Base-by-base conservation (phyloP, 2,797 vertebrate species). In the Gymnoscopelus microlampas region DNA sequence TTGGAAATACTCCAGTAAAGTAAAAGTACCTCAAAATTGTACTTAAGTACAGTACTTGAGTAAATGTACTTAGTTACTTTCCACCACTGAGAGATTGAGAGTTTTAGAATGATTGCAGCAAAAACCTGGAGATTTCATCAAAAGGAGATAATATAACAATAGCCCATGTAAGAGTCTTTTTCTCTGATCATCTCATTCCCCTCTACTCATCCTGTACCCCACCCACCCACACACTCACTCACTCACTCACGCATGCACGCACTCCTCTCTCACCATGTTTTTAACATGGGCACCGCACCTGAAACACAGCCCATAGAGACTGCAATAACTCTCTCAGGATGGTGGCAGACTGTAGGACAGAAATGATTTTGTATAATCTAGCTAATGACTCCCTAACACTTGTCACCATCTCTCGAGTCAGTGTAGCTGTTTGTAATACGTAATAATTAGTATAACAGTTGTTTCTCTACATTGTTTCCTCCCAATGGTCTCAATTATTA, bases 281-380 rank as follows among this genome's bases (percentile, higher is more conserved):
- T 2, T 73, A 13, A 66, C 48, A 63, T 69, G 29, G 35, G 15
- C 13, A n/a, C 32, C 32, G 6, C 24, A 15, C 50, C 51, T 32
- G 53, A 23, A 29, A 53, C 10, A 24, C 59, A 49, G 56, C 23
- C 63, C 55, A 15, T 4, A 14, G 49, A 73, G 63, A 48, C 26
- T 66, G 35, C 3, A 44, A 44, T 47, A 47, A 55, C 55, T 51
- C 23, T 82, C 58, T 54, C 63, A 63, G 32, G 49, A 23, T 51
- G 35, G 24, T 67, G 49, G 60, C 23, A 35, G 32, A 55, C 59
- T 55, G 55, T 13, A 44, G 39, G 35, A 3, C 55, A 67, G 35
- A 70, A 69, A 48, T 39, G 4, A 60, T 12, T 56, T 12, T 48
- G 11, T 51, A 48, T 69, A 83, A 81, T 62, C 48, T 74, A 49